phyloP scores from a whole-genome alignment of 2,113 vertebrate genomes.

The Scatophagus argus region DNA sequence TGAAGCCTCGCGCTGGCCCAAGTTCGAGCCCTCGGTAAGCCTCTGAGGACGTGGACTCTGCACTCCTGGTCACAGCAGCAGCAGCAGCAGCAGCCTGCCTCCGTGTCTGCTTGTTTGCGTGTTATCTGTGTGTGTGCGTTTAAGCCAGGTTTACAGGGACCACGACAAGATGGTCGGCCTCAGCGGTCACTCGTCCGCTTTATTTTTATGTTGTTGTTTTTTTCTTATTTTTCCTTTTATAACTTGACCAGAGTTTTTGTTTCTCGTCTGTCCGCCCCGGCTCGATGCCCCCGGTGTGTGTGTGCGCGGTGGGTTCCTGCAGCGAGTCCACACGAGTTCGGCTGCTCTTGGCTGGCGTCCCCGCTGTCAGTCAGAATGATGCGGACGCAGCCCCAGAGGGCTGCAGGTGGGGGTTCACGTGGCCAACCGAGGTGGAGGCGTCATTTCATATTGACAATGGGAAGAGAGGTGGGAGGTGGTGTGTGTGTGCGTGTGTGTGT shows the following conservation, averaged over 20 bases:
- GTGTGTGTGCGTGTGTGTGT: not conserved
- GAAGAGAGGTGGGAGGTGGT: slow-evolving; percentile 33
- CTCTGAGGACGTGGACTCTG: slow-evolving; percentile 1
- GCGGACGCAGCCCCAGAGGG: slow-evolving; percentile 10
- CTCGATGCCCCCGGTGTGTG: not conserved
- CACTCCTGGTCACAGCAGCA: not conserved
- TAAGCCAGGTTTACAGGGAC: slow-evolving; percentile 12
- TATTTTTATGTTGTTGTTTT: not conserved
- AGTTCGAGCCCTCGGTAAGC: slow-evolving; percentile 13
- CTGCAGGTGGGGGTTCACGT: not conserved
- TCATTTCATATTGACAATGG: slow-evolving; percentile 49
- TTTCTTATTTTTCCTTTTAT: not conserved
- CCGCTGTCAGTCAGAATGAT: slow-evolving; percentile 24
- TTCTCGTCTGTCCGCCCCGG: not conserved
- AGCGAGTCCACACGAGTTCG: slow-evolving; percentile 12
- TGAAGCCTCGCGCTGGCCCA: not conserved
- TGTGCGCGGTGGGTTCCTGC: not conserved
- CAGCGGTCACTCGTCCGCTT: slow-evolving; percentile 4
- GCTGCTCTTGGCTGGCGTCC: slow-evolving; percentile 30
- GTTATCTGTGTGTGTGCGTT: not conserved
- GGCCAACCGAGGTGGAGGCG: slow-evolving; percentile 42
- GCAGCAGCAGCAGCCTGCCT: slow-evolving; percentile 2
- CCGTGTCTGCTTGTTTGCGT: not conserved
- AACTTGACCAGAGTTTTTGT: slow-evolving; percentile 2
- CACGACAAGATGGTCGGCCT: slow-evolving; percentile 2